Evolutionary conservation across 2,113 vertebrate species (phyloP).

Genomic region (Plestiodon gilberti): DNA sequence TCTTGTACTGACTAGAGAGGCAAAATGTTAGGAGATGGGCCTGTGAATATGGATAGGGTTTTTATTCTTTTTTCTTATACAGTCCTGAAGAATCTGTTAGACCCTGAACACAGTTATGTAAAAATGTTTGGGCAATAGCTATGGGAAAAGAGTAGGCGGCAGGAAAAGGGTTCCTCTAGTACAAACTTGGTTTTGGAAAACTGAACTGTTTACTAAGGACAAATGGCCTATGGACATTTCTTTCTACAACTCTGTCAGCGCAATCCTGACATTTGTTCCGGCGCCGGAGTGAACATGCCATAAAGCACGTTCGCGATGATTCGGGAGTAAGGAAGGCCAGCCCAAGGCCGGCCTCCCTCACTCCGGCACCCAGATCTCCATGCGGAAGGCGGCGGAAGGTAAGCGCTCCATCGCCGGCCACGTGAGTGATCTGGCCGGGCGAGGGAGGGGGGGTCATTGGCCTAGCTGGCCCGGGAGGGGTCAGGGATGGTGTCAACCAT

Average conservation of each 20-base stretch:
- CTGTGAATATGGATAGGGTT: not conserved
- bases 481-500: too few relatives aligned
- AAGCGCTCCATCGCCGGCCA: too few relatives aligned
- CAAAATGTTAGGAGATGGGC: not conserved
- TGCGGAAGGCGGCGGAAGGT: too few relatives aligned
- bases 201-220: not conserved
- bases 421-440: too few relatives aligned
- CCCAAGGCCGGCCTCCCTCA: too few relatives aligned
- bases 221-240: not conserved
- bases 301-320: too few relatives aligned
- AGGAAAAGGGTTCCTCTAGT: not conserved
- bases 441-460: too few relatives aligned
- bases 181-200: not conserved
- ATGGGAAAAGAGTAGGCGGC: constrained; percentile 23
- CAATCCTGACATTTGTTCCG: too few relatives aligned
- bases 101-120: not conserved
- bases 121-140: not conserved
- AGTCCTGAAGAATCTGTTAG: not conserved
- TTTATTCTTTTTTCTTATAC: not conserved
- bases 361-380: too few relatives aligned
- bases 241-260: not conserved
- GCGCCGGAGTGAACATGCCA: too few relatives aligned
- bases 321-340: too few relatives aligned
- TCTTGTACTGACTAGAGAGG: not conserved
- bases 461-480: too few relatives aligned